Percentiles rank a stretch among this genome's conserved stretches.
These are phyloP conservation scores for Bombus consobrinus DNA, from an alignment of 1,140 invertebrate genomes.

Conservation along the genomic window DNA sequence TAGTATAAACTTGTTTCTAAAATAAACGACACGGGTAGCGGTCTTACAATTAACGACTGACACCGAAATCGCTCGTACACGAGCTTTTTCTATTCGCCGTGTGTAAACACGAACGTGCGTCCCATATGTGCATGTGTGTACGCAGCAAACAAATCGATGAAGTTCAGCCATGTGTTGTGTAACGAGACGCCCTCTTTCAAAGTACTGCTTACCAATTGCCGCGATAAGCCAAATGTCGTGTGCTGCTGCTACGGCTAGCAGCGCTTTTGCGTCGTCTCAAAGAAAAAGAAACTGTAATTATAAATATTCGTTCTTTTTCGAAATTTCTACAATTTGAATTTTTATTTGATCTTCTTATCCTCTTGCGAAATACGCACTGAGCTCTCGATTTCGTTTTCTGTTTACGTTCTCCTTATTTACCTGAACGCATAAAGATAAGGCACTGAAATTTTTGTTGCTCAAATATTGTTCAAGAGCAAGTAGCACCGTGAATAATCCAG, in stretches of 20 bases:
- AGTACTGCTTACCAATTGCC: conserved; percentile 47
- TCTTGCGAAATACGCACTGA: too few relatives aligned
- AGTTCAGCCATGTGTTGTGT: conserved; percentile 30
- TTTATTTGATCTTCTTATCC: not conserved
- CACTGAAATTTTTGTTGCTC: conserved; percentile 11
- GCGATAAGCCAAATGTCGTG: conserved; percentile 38
- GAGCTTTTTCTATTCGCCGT: not conserved
- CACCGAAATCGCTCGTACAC: conserved; percentile 15
- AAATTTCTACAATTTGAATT: not conserved
- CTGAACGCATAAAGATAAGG: conserved; percentile 20
- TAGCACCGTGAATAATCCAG: conserved; percentile 11
- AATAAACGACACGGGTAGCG: conserved; percentile 5
- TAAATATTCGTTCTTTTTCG: not conserved
- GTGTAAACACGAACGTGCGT: conserved; percentile 9
- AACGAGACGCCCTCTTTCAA: conserved; percentile 43
- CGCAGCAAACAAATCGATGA: conserved; percentile 50
- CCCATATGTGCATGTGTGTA: not conserved
- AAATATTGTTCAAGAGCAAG: conserved; percentile 22
- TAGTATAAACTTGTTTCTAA: conserved; percentile 2
- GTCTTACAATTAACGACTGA: conserved; percentile 38
- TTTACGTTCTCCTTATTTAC: conserved; percentile 18
- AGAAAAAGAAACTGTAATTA: conserved; percentile 5
- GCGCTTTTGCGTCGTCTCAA: not conserved
- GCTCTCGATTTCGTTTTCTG: not conserved
- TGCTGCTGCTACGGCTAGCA: not conserved